Base-by-base conservation (phyloP, 2,113 vertebrate species). In the Vulpes ferrilata region DNA sequence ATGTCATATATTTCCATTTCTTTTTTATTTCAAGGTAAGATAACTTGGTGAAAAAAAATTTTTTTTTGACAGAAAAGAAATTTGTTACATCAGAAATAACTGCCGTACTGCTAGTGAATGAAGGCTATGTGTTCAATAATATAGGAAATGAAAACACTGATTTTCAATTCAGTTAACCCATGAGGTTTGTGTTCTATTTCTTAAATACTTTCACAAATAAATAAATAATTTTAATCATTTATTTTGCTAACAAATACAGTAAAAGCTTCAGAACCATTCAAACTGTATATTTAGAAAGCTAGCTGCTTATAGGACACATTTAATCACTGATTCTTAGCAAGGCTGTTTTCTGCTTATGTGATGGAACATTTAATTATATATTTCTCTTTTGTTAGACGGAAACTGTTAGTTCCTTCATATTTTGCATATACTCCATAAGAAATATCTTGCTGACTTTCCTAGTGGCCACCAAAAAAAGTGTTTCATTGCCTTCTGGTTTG, bases 171-270 rank as follows among this genome's bases (percentile, higher is more conserved):
- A 64, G 4, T 90, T 57, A 5, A 73, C 93, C 23, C 60, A 48
- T 57, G 22, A 87, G 48, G 25, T 94, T 92, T 94, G 43, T 86
- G 76, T 92, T 92, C 23, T 78, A 20, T 16, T 79, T 73, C 76
- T 88, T 69, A 69, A 51, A 32, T 65, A 59, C 9, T 13, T 82
- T 80, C 11, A 3, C 35, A 95, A 78, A 32, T 82, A 35, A 32
- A 16, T 90, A n/a, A 53, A 65, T 84, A 53, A 86, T 78, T 83
- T 69, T 83, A 73, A 35, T 62, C 16, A 3, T 90, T 90, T 11
- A 57, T 78, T 74, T 88, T 93, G 23, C 23, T 69, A 84, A 19
- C 67, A 43, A 19, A 32, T 60, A 60, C 22, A 32, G 12, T 78
- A 55, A 71, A 93, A 73, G 9, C n/a, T 64, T 51, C 64, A 15